Evolutionary conservation across 2,113 vertebrate species (phyloP), one percentile per base, ranked within the genome.

Genomic region (Okapia johnstoni): DNA sequence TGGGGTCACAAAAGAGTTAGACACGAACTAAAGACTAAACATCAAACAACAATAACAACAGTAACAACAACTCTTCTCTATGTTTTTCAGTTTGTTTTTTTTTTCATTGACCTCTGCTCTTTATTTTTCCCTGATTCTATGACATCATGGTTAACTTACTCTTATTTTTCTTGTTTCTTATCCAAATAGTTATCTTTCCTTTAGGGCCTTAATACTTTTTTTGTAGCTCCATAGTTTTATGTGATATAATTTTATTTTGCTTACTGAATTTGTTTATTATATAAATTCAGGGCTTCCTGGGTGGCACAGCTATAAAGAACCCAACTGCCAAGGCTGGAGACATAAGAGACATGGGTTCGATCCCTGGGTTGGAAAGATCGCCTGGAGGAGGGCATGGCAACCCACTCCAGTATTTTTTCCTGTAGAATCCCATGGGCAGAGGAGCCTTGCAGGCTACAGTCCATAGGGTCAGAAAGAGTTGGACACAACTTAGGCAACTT

Each of bases 181-280:
- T 40, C 15, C 60, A 66, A 55, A 81, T 66, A 94, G 46, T 94
- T 88, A 88, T 16, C 36, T 81, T 80, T 81, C 28, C 7, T 81
- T 10, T 23, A 55, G 36, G 48, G 21, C 36, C 23, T 46, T 46
- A 15, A 46, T 70, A 12, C 15, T 81, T 66, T 80, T 66, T 66
- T 19, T 43, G 9, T 57, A n/a, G 3, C 58, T 81, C 57, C 58
- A 88, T 48, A 28, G 21, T 88, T 88, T 80, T 33, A 55, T 12
- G 58, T 81, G 30, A 12, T n/a, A 46, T 66, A 52, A 63, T 54
- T 94, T 87, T n/a, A 33, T n/a, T 46, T 52, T 80, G 15, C 48
- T 58, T 80, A 14, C 50, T 25, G 7, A 50, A 60, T 54, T 48
- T 33, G 5, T 48, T 21, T 48, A 0, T 28, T 76, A 43, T 15